These are phyloP conservation scores for Syngnathus typhle DNA, from an alignment of 2,113 vertebrate species.

Conservation along the genomic window DNA sequence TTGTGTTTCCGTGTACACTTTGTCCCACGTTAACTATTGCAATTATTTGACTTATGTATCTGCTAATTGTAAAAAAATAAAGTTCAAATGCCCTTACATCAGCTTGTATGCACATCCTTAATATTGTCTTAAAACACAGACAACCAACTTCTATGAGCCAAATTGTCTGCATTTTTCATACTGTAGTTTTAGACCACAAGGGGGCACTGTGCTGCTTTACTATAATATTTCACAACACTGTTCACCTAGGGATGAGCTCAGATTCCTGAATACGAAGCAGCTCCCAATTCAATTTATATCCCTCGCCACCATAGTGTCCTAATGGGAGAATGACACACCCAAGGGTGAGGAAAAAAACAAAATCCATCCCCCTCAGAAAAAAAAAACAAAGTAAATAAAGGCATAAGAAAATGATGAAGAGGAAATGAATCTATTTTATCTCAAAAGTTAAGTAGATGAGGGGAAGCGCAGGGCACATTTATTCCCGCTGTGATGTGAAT, in stretches of 20 bases:
- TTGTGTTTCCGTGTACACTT: conserved; percentile 13
- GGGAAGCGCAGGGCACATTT: conserved; percentile 48
- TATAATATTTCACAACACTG: background rate
- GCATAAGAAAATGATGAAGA: conserved; percentile 58
- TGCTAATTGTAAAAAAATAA: background rate
- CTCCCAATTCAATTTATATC: conserved; percentile 54
- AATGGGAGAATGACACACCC: conserved; percentile 59
- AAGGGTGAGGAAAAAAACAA: conserved; percentile 46
- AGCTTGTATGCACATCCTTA: background rate
- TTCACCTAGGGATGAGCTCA: conserved; percentile 14
- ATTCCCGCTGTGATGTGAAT: conserved; percentile 62
- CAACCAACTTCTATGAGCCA: background rate
- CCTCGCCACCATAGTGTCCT: conserved; percentile 47
- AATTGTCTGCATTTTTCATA: background rate
- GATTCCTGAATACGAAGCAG: conserved; percentile 8
- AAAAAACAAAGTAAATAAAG: conserved; percentile 64
- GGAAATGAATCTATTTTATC: conserved; percentile 60
- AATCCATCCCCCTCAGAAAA: conserved; percentile 54
- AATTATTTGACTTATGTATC: background rate
- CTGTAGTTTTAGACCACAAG: conserved; percentile 42
- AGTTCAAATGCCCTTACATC: background rate
- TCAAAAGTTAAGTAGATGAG: conserved; percentile 47
- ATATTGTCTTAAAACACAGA: background rate
- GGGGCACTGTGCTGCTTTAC: conserved; percentile 50
- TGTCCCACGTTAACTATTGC: no score